A percentile compares a stretch with the other conserved stretches of the same genome.
phyloP scores from a whole-genome alignment of 2,888 invertebrate genomes.

The Spilosoma lubricipeda region DNA sequence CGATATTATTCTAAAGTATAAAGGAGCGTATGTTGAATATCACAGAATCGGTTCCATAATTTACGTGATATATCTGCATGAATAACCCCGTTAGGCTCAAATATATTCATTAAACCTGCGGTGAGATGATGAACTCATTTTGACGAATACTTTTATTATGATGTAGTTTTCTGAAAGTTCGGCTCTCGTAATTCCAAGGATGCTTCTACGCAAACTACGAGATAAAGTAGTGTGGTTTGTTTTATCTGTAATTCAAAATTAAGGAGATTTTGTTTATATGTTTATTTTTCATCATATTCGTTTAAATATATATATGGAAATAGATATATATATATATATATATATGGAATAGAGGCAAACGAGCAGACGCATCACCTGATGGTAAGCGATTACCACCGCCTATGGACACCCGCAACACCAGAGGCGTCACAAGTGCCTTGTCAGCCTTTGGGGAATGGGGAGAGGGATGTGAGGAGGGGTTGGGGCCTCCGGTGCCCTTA shows the following conservation, averaged over 20 bases:
- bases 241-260: conserved; percentile 11
- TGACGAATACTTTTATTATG: conserved; percentile 17
- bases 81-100: conserved; percentile 31
- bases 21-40: not conserved
- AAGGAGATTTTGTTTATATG: not conserved
- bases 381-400: too few relatives aligned
- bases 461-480: too few relatives aligned
- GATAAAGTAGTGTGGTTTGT: conserved; percentile 7
- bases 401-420: too few relatives aligned
- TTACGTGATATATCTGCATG: conserved; percentile 14
- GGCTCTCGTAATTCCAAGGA: conserved; percentile 7
- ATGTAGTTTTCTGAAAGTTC: conserved; percentile 17
- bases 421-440: too few relatives aligned
- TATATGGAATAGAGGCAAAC: too few relatives aligned
- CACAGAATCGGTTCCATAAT: not conserved
- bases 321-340: too few relatives aligned
- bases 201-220: conserved; percentile 10
- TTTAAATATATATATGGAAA: too few relatives aligned
- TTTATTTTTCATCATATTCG: not conserved
- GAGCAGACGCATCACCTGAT: too few relatives aligned
- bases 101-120: conserved; percentile 13
- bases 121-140: conserved; percentile 10
- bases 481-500: too few relatives aligned
- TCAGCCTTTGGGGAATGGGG: too few relatives aligned
- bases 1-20: not conserved